These are phyloP conservation scores for Zaprionus ornatus DNA, from an alignment of 1,140 invertebrate species.

Conservation along the genomic window DNA sequence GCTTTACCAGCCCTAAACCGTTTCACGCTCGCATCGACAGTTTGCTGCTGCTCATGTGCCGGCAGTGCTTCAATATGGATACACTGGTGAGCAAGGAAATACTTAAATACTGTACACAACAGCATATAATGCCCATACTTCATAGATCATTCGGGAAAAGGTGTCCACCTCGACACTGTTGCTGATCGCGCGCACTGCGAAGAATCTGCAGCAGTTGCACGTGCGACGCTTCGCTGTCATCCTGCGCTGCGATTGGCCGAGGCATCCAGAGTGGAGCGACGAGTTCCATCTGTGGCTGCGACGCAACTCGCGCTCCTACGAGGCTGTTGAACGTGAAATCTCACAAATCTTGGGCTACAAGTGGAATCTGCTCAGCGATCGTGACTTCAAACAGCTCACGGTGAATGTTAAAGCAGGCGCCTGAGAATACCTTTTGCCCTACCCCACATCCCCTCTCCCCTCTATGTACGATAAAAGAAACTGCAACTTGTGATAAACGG, in stretches of 20 bases:
- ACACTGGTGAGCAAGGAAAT: slow-evolving; percentile 85
- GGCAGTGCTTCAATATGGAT: slow-evolving; percentile 87
- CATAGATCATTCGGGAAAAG: slow-evolving; percentile 89
- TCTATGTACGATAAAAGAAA: neutral
- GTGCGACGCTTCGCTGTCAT: slow-evolving; percentile 90
- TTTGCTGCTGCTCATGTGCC: slow-evolving; percentile 86
- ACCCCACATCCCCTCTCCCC: neutral
- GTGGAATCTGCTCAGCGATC: slow-evolving; percentile 91
- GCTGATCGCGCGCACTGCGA: slow-evolving; percentile 88
- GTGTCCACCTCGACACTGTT: slow-evolving; percentile 92
- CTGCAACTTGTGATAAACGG: slow-evolving; percentile 69
- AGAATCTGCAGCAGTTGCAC: slow-evolving; percentile 87
- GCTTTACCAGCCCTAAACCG: slow-evolving; percentile 86
- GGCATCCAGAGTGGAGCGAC: slow-evolving; percentile 87
- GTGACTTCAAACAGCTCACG: slow-evolving; percentile 86
- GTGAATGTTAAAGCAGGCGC: slow-evolving; percentile 60
- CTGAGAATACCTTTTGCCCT: neutral
- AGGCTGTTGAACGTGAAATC: slow-evolving; percentile 88
- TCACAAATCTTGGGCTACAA: slow-evolving; percentile 87
- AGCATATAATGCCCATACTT: neutral
- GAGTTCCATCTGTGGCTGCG: slow-evolving; percentile 89
- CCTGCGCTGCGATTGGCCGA: slow-evolving; percentile 89
- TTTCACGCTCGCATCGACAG: slow-evolving; percentile 89
- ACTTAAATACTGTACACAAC: too few relatives aligned
- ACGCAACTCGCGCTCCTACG: slow-evolving; percentile 86